A percentile compares a stretch with the other conserved stretches of the same genome.
These are phyloP conservation scores for Lepilemur septentrionalis DNA, from an alignment of 2,797 vertebrate species.

Conservation along the genomic window DNA sequence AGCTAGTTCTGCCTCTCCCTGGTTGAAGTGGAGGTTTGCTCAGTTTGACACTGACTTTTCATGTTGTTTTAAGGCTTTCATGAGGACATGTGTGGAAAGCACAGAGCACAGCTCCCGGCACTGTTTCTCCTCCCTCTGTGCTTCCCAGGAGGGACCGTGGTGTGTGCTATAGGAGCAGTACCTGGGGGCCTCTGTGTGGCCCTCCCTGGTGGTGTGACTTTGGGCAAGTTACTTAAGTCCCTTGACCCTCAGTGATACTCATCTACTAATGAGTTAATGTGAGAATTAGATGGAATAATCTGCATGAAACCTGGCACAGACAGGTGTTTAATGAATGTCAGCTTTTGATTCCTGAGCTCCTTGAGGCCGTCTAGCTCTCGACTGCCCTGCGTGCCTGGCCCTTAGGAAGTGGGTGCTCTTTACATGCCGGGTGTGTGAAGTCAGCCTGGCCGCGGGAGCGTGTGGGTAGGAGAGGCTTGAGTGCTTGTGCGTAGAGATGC, in stretches of 20 bases:
- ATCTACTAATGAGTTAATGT: not conserved
- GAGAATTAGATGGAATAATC: not conserved
- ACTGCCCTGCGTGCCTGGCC: not conserved
- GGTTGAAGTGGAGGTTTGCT: no score
- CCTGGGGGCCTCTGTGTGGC: not conserved
- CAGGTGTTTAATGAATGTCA: not conserved
- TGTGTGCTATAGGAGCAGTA: not conserved
- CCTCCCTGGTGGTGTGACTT: not conserved
- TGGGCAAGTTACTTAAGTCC: no score
- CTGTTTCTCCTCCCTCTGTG: not conserved
- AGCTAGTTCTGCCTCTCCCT: not conserved
- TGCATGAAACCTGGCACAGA: not conserved
- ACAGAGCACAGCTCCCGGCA: not conserved
- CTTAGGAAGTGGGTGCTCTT: no score
- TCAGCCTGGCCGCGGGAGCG: not conserved
- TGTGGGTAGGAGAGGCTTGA: not conserved
- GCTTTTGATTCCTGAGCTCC: not conserved
- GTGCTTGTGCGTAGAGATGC: not conserved
- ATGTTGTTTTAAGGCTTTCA: not conserved
- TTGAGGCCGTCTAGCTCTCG: not conserved
- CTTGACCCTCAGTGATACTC: not conserved
- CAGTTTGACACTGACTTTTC: not conserved
- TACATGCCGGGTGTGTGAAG: not conserved
- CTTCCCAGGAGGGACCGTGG: not conserved
- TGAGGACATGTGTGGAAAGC: not conserved